phyloP scores from a whole-genome alignment of 2,113 vertebrate species.

The Crocuta crocuta region DNA sequence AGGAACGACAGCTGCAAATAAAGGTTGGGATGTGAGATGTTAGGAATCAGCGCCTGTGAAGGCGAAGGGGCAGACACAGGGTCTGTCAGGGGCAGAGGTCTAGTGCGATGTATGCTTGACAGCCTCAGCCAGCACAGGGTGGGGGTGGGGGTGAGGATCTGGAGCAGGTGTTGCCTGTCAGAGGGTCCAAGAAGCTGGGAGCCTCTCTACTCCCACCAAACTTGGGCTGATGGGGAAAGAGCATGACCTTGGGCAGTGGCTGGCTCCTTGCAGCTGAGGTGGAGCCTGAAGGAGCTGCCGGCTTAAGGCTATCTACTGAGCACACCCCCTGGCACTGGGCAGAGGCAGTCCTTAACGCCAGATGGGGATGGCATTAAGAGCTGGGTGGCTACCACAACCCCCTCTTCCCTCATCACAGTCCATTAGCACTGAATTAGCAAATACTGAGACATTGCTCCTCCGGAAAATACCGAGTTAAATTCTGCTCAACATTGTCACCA shows the following conservation, averaged over 20 bases:
- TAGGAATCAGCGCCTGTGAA: neutral
- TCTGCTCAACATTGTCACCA: neutral
- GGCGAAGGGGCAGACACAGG: neutral
- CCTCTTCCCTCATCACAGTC: neutral
- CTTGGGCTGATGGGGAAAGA: neutral
- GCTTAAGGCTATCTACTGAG: neutral
- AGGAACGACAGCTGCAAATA: neutral
- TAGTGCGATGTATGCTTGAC: rapidly evolving
- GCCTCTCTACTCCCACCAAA: neutral
- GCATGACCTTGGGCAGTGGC: neutral
- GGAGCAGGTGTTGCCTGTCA: neutral
- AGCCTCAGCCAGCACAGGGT: rapidly evolving
- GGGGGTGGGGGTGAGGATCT: neutral
- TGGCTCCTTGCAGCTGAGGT: neutral
- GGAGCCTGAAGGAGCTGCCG: neutral
- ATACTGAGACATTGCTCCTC: neutral
- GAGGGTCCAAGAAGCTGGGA: neutral
- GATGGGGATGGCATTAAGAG: too few species aligned
- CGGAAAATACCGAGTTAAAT: neutral
- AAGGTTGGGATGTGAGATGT: neutral
- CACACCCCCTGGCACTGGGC: too few species aligned
- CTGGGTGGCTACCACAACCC: too few species aligned
- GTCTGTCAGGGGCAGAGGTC: neutral
- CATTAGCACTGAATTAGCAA: neutral
- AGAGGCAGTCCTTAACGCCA: neutral